Evolutionary conservation across 2,888 invertebrate species (phyloP).

Genomic region (Odontocerum albicorne): DNA sequence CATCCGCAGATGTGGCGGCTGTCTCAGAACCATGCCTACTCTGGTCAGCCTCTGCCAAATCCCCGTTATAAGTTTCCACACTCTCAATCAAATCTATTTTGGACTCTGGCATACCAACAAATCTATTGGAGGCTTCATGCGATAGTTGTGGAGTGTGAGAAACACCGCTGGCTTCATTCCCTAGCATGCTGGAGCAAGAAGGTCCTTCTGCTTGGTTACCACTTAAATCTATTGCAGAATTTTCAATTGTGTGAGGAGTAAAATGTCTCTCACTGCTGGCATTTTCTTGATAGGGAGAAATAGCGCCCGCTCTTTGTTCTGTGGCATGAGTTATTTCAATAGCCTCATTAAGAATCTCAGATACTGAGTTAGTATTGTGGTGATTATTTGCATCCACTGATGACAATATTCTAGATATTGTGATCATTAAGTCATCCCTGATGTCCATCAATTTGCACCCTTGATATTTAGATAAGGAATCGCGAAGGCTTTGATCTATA

Average conservation of each 20-base stretch:
- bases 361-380: not conserved
- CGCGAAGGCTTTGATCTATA: conserved; percentile 47
- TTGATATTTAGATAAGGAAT: conserved; percentile 47
- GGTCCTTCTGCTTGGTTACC: conserved; percentile 12
- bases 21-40: conserved; percentile 53
- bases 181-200: not conserved
- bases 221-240: not conserved
- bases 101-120: conserved; percentile 41
- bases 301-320: not conserved
- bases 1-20: conserved; percentile 13
- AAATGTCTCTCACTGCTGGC: conserved; percentile 1
- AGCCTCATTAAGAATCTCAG: not conserved
- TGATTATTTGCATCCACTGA: not conserved
- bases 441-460: conserved; percentile 45
- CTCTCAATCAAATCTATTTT: conserved; percentile 54
- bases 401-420: conserved; percentile 22
- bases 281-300: conserved; percentile 1
- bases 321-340: not conserved
- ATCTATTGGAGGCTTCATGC: conserved; percentile 1
- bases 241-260: not conserved
- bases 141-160: not conserved
- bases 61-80: conserved; percentile 67
- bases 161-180: not conserved
- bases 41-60: conserved; percentile 81
- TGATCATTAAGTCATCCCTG: conserved; percentile 36